These are phyloP conservation scores for Zosterops hypoxanthus DNA, from an alignment of 2,113 vertebrate species.

Conservation along the genomic window DNA sequence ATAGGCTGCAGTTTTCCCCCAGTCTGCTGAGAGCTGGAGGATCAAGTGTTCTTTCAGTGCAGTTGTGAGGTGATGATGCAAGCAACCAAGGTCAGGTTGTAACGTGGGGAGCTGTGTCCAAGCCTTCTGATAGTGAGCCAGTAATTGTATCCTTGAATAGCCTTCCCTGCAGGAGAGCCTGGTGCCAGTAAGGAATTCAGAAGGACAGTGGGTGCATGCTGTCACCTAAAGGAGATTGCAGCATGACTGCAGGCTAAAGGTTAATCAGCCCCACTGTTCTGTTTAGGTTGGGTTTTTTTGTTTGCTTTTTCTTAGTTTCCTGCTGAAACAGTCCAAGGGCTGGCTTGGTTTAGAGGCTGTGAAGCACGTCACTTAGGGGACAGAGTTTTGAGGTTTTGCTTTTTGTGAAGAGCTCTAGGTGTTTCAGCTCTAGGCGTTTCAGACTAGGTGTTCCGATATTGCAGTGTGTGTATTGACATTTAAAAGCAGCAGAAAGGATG, in stretches of 20 bases:
- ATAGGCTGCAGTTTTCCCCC: not conserved
- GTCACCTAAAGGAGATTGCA: not conserved
- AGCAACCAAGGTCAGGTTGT: not conserved
- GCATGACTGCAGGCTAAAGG: not conserved
- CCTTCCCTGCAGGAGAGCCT: not conserved
- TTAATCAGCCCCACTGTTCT: not conserved
- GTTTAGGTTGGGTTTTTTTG: not conserved
- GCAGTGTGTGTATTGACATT: not conserved
- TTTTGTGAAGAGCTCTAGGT: not conserved
- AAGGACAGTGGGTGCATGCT: not conserved
- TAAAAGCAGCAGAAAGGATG: not conserved
- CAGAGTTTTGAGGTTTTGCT: not conserved
- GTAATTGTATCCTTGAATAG: not conserved
- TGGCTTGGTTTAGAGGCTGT: not conserved
- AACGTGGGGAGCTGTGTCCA: not conserved
- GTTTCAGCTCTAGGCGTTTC: not conserved
- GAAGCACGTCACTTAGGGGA: not conserved
- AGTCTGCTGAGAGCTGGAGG: not conserved
- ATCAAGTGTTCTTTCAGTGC: slow-evolving; percentile 7
- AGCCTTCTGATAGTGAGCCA: not conserved
- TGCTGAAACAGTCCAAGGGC: not conserved
- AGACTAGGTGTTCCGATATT: not conserved
- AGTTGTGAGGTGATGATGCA: slow-evolving; percentile 15
- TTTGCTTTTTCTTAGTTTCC: not conserved
- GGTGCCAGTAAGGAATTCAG: not conserved